These are phyloP conservation scores for Orbicella faveolata DNA, from an alignment of 64 coral and sea anemone species.

Conservation along the genomic window DNA sequence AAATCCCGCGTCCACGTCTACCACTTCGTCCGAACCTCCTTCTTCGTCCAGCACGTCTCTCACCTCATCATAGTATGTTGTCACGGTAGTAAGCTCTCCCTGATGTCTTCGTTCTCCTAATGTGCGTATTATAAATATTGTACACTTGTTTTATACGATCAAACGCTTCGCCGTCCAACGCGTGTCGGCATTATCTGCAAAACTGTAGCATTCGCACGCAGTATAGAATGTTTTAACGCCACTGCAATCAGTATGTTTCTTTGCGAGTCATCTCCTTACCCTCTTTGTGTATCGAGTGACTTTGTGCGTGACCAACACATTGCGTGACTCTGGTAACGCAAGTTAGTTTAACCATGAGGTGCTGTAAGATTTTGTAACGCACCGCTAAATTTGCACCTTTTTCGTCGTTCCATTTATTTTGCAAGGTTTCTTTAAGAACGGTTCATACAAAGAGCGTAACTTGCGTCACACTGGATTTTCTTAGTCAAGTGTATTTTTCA, in stretches of 20 bases:
- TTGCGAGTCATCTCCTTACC: not conserved
- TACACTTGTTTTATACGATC: conserved; percentile 36
- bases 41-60: conserved; percentile 67
- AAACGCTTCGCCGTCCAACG: not conserved
- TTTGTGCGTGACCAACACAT: not conserved
- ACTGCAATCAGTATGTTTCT: not conserved
- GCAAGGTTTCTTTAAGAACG: not conserved
- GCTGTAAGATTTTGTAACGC: not conserved
- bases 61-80: conserved; percentile 48
- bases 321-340: not conserved
- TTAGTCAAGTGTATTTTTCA: not conserved
- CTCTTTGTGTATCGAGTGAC: not conserved
- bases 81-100: not conserved
- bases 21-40: conserved; percentile 33
- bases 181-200: not conserved
- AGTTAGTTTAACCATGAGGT: not conserved
- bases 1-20: conserved; percentile 52
- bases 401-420: not conserved
- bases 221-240: not conserved
- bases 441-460: not conserved
- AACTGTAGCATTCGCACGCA: conserved; percentile 4
- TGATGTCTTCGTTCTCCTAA: not conserved
- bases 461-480: not conserved
- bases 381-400: not conserved
- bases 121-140: conserved; percentile 17